Evolutionary conservation across 2,113 vertebrate genomes (phyloP).

Genomic region (Thinocorus orbignyianus): DNA sequence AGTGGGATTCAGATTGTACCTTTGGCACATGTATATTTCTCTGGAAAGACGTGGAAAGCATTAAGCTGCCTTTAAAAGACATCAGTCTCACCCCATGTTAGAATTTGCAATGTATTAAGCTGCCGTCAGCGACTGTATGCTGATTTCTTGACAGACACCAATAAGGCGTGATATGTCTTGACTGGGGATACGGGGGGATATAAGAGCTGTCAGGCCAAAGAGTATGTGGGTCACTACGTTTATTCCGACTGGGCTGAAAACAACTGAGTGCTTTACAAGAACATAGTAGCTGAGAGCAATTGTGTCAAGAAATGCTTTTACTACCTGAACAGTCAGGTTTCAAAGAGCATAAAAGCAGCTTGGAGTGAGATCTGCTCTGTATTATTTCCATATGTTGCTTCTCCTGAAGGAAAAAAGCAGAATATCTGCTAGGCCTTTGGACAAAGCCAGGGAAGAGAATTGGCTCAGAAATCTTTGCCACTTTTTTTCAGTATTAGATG

Average conservation of each 20-base stretch:
- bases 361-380: not conserved
- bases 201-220: rapidly evolving
- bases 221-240: not conserved
- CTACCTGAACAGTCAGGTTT: not conserved
- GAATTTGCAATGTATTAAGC: not conserved
- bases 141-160: not conserved
- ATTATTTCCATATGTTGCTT: constrained; percentile 8
- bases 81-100: not conserved
- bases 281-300: not conserved
- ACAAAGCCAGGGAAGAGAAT: not conserved
- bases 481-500: not conserved
- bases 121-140: rapidly evolving
- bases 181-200: not conserved
- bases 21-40: rapidly evolving
- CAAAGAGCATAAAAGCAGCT: not conserved
- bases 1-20: not conserved
- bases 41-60: not conserved
- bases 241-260: not conserved
- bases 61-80: not conserved
- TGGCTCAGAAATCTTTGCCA: not conserved
- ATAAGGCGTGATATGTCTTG: rapidly evolving
- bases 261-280: not conserved
- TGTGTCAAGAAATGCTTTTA: not conserved
- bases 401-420: not conserved
- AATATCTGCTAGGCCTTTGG: not conserved